These are phyloP conservation scores for Notospermus geniculatus DNA, from an alignment of 1,140 invertebrate genomes.

Conservation along the genomic window DNA sequence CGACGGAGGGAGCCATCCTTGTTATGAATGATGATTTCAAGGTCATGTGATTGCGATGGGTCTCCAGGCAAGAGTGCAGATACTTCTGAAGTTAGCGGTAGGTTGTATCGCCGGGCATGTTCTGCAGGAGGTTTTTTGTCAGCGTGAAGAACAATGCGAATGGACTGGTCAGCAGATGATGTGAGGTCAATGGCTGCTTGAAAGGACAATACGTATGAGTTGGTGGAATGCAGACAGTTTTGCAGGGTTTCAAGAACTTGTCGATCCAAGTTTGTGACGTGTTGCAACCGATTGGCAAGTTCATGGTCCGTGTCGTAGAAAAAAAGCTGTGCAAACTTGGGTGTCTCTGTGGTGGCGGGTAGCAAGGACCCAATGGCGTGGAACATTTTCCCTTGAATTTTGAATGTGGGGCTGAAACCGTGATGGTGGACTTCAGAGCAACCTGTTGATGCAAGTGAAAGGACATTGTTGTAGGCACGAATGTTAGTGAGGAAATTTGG, in stretches of 20 bases:
- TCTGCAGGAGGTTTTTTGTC: slow-evolving; percentile 48
- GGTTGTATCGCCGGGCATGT: slow-evolving; percentile 54
- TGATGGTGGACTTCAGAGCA: too few species aligned
- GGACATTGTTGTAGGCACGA: too few species aligned
- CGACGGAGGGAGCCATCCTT: not conserved
- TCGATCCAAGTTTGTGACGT: not conserved
- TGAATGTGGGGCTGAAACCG: too few species aligned
- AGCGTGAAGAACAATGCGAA: slow-evolving; percentile 37
- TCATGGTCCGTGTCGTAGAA: slow-evolving; percentile 2
- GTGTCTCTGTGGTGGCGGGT: too few species aligned
- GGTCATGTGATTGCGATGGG: slow-evolving; percentile 32
- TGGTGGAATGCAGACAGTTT: not conserved
- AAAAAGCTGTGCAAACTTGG: not conserved
- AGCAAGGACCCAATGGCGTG: too few species aligned
- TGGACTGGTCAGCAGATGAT: not conserved
- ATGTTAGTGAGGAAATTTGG: too few species aligned
- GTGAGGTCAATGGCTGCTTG: not conserved
- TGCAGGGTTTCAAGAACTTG: not conserved
- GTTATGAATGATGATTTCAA: not conserved
- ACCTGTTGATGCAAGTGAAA: too few species aligned
- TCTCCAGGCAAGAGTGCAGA: slow-evolving; percentile 46
- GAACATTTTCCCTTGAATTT: too few species aligned
- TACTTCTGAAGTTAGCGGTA: slow-evolving; percentile 43
- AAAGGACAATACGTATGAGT: not conserved
- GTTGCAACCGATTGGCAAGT: not conserved